phyloP scores from a whole-genome alignment of 2,797 vertebrate species.

The Acrocephalus scirpaceus region DNA sequence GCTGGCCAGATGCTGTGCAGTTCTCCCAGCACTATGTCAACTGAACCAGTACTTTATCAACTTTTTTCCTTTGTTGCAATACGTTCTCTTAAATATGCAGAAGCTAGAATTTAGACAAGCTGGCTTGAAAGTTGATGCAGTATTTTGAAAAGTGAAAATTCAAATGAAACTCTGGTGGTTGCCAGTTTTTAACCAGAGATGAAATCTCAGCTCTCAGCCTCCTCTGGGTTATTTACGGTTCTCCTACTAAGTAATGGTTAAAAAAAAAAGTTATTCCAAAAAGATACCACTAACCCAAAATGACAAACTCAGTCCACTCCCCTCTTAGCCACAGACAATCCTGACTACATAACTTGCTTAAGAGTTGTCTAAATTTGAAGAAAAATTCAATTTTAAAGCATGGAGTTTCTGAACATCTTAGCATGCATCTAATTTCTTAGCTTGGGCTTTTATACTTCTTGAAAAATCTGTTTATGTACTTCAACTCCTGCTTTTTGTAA shows the following conservation, averaged over 20 bases:
- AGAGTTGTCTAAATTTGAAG: not conserved
- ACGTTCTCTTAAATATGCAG: not conserved
- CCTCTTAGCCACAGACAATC: not conserved
- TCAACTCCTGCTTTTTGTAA: not conserved
- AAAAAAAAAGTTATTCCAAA: not conserved
- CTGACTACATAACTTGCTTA: not conserved
- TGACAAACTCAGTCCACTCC: not conserved
- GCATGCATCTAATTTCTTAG: not conserved
- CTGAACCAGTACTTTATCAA: not conserved
- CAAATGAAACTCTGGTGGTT: not conserved
- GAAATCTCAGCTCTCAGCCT: not conserved
- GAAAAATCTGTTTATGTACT: not conserved
- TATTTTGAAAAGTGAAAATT: not conserved
- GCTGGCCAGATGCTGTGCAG: not conserved
- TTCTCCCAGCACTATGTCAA: not conserved
- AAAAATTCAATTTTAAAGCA: not conserved
- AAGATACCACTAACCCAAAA: not conserved
- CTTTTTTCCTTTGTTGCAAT: not conserved
- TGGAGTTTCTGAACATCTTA: not conserved
- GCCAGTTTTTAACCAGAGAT: not conserved
- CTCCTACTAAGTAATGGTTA: not conserved
- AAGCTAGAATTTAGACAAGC: not conserved
- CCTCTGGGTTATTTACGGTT: not conserved
- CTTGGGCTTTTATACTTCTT: not conserved
- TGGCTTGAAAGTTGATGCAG: not conserved